A percentile compares a stretch with the other conserved stretches of the same genome.
Evolutionary conservation across 2,113 vertebrate species (phyloP).

Genomic region (Centropus bengalensis): DNA sequence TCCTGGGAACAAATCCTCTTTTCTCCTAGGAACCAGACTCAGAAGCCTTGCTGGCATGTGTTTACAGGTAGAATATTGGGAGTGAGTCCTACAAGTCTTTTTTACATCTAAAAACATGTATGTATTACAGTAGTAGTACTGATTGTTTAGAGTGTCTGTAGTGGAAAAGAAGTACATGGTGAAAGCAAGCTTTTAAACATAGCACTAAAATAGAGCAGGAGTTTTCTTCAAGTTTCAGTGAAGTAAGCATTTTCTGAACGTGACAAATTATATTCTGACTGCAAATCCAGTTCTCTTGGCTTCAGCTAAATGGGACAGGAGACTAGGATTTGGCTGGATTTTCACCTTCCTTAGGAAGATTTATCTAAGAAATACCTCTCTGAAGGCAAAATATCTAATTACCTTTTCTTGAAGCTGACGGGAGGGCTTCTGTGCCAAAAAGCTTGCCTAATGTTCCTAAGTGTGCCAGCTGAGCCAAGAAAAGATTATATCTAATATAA

Average conservation of each 20-base stretch:
- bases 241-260: neutral
- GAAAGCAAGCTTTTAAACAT: neutral
- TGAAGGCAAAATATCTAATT: neutral
- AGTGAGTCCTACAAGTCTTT: neutral
- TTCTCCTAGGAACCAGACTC: neutral
- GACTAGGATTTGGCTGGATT: neutral
- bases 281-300: neutral
- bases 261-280: neutral
- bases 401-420: neutral
- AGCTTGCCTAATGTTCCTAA: neutral
- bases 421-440: neutral
- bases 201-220: neutral
- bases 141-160: neutral
- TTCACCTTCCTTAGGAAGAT: neutral
- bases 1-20: neutral
- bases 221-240: neutral
- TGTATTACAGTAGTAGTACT: neutral
- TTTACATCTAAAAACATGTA: neutral
- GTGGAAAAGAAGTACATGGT: neutral
- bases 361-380: neutral
- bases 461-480: neutral
- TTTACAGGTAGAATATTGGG: neutral
- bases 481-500: neutral
- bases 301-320: neutral
- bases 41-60: neutral